These are phyloP conservation scores for Sturnira hondurensis DNA, from an alignment of 2,113 vertebrate genomes.

Conservation along the genomic window DNA sequence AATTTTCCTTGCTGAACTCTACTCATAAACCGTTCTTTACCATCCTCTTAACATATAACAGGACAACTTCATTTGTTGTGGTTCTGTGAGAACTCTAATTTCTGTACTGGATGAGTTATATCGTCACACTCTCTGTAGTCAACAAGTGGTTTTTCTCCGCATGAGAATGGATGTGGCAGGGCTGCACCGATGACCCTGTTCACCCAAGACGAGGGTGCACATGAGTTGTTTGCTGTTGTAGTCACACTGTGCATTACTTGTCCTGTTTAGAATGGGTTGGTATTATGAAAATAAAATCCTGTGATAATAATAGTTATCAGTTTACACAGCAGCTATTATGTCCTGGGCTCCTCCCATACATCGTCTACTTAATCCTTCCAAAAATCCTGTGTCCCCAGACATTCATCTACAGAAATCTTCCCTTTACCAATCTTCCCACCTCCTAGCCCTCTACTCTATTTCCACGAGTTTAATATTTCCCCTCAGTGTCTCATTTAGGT, in stretches of 20 bases:
- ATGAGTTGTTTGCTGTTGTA: background rate
- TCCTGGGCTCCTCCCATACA: background rate
- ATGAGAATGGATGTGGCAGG: background rate
- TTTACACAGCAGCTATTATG: background rate
- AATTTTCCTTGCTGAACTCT: background rate
- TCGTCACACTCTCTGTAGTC: background rate
- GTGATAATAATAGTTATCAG: background rate
- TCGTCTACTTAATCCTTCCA: background rate
- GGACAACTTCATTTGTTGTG: background rate
- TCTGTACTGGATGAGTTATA: background rate
- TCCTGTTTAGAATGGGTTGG: background rate
- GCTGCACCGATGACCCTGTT: background rate
- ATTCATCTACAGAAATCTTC: background rate
- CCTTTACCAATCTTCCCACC: background rate
- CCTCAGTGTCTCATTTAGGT: background rate
- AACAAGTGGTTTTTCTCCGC: background rate
- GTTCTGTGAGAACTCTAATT: background rate
- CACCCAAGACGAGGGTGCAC: background rate
- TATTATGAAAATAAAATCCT: background rate
- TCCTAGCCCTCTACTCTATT: background rate
- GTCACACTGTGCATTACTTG: background rate
- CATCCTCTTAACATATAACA: background rate
- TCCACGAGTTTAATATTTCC: background rate
- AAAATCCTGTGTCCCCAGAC: background rate
- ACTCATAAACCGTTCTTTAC: background rate